Evolutionary conservation across 37 sponge, comb jelly and placozoan species (phyloP), one percentile per base, ranked within the genome.

Genomic region (Axinella damicornis): DNA sequence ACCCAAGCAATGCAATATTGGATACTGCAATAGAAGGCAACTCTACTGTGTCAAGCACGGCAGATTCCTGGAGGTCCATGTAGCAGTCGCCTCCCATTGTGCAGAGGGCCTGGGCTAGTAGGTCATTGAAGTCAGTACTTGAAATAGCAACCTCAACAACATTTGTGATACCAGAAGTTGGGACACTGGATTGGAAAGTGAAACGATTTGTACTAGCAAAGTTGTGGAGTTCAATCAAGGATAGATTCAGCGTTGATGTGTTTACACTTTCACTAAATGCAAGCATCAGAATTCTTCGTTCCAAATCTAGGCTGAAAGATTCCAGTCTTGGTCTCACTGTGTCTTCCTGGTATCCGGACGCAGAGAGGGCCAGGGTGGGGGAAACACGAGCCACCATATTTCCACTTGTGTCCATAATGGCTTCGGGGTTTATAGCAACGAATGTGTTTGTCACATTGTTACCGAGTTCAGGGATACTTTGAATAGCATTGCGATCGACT

Each of bases 341-440:
- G 63, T 95, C 92, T 34, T 59, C 61, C 24, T 84, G 76, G 78
- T 78, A 95, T 0, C 35, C 53, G 4, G 58, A 38, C 32, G 78
- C 89, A 58, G 83, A 46, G 0, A 91, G 71, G 30, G 95, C 95
- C 36, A 78, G 65, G 27, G 74, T 79, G 37, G 89, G 84, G 37
- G 92, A 85, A 19, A 95, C 76, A 30, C 95, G 38, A 36, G 63
- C 57, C 0, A 96, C 92, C 89, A 91, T 90, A 78, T 96, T 96
- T 16, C 86, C 92, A 91, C 91, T 94, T 30, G 72, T 88, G 57
- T 96, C 97, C 55, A 14, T 74, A 28, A 96, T 88, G 32, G 95
- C 86, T 59, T 90, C 94, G 39, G 94, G 89, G 38, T 89, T 74
- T 1, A 94, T 79, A n/a, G 94, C 83, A 11, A 96, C 74, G 76